Evolutionary conservation across 2,797 vertebrate genomes (phyloP), one percentile per base, ranked within the genome.

Genomic region (Pachyuromys duprasi): DNA sequence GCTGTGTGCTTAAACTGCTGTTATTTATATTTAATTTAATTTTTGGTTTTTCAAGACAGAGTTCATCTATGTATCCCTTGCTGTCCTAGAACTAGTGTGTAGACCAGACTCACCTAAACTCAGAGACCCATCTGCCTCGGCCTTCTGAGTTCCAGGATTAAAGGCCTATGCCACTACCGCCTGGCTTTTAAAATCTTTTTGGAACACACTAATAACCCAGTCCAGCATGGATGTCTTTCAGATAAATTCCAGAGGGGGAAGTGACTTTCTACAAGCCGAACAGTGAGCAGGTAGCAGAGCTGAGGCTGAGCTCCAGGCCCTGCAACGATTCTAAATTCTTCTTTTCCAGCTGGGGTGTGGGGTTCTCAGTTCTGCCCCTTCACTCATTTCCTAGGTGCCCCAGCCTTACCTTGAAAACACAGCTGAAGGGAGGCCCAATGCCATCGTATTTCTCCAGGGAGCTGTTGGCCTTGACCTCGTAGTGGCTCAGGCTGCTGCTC

Each of bases 401-500:
- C 24, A 33, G 72, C 62, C 97, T 98, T 96, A 99, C 99, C 99
- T 99, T 99, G 98, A 99, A 99, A 33, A 99, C 98, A 94, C 99
- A 99, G 97, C 99, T 99, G 95, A 99, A 99, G 8, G 99, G 99
- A 26, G 99, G 99, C 0, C 99, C 99, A 0, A 98, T 96, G 76
- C 99, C 97, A 22, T 98, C 97, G 0, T 99, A 98, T 93, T 98
- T 98, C 95, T 99, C 99, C 97, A 99, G 97, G 0, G 99, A 99
- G 96, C 99, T 98, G 81, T 99, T 99, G 0, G 99, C 98, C 97
- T 99, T 99, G 97, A 99, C 98, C 65, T 99, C 99, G 0, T 99
- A 99, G 33, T 99, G 99, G 95, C 98, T 98, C 89, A 99, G 97
- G 97, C 98, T 99, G 0, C 99, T 99, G 2, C 98, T 98, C 98